Evolutionary conservation across 2,113 vertebrate species (phyloP).

Genomic region (Turdus rufiventris): DNA sequence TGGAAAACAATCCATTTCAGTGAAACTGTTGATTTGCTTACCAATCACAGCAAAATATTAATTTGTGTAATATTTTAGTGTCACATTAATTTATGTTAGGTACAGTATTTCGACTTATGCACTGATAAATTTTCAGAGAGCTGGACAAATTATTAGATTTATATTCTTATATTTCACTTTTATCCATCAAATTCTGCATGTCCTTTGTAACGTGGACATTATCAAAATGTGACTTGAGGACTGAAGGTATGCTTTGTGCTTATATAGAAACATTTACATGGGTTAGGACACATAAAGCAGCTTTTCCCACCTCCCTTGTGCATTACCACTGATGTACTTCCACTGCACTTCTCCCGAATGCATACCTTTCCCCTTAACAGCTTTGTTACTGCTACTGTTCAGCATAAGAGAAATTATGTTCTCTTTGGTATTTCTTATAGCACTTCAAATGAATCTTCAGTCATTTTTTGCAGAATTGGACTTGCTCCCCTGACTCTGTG

Average conservation of each 20-base stretch:
- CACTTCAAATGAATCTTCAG: not conserved
- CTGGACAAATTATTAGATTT: not conserved
- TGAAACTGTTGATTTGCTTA: conserved; percentile 1
- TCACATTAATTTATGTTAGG: not conserved
- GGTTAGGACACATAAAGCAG: not conserved
- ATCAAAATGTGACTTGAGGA: not conserved
- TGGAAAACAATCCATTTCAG: not conserved
- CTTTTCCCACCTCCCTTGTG: not conserved
- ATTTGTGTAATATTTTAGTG: not conserved
- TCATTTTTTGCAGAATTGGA: not conserved
- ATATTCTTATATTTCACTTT: not conserved
- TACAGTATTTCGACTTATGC: not conserved
- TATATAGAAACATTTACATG: not conserved
- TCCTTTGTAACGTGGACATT: not conserved
- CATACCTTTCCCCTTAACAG: not conserved
- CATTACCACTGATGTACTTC: not conserved
- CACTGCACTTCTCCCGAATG: not conserved
- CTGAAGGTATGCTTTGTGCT: not conserved
- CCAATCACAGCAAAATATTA: not conserved
- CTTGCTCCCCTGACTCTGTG: not conserved
- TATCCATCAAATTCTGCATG: not conserved
- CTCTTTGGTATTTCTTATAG: not conserved
- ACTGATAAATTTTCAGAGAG: not conserved
- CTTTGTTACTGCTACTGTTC: not conserved
- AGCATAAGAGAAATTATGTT: not conserved